phyloP scores from a whole-genome alignment of 2,888 invertebrate species.

The Opisthograptis luteolata region DNA sequence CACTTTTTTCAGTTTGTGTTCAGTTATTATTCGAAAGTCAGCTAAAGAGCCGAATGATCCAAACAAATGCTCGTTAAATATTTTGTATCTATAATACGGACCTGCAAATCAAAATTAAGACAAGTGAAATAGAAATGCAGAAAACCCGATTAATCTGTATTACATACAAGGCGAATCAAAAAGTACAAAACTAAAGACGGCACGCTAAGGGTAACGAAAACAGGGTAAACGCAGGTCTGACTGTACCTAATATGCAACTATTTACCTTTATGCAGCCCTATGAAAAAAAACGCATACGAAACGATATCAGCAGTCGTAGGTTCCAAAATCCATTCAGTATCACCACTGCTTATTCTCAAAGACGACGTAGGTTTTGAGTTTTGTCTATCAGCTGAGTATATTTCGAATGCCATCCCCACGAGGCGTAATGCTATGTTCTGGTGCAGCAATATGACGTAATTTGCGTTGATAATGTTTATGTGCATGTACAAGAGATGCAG shows the following conservation, averaged over 20 bases:
- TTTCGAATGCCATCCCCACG: conserved; percentile 93
- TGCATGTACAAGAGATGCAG: conserved; percentile 90
- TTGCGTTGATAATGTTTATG: conserved; percentile 86
- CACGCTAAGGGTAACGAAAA: too few relatives aligned
- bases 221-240: too few relatives aligned
- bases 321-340: conserved; percentile 54
- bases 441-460: conserved; percentile 90
- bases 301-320: conserved; percentile 86
- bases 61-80: conserved; percentile 88
- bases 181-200: too few relatives aligned
- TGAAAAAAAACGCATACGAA: conserved; percentile 91
- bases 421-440: conserved; percentile 93
- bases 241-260: neutral
- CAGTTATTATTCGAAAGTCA: conserved; percentile 83
- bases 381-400: conserved; percentile 62
- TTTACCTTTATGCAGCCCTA: conserved; percentile 93
- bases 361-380: conserved; percentile 45
- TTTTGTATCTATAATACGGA: conserved; percentile 93
- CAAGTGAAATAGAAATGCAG: too few relatives aligned
- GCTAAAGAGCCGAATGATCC: conserved; percentile 82
- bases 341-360: conserved; percentile 34
- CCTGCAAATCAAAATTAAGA: conserved; percentile 81
- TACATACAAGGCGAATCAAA: too few relatives aligned
- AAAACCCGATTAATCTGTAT: too few relatives aligned
- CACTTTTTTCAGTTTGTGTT: conserved; percentile 85